Evolutionary conservation across 2,113 vertebrate species (phyloP), one percentile per base, ranked within the genome.

Genomic region (Elephas maximus): DNA sequence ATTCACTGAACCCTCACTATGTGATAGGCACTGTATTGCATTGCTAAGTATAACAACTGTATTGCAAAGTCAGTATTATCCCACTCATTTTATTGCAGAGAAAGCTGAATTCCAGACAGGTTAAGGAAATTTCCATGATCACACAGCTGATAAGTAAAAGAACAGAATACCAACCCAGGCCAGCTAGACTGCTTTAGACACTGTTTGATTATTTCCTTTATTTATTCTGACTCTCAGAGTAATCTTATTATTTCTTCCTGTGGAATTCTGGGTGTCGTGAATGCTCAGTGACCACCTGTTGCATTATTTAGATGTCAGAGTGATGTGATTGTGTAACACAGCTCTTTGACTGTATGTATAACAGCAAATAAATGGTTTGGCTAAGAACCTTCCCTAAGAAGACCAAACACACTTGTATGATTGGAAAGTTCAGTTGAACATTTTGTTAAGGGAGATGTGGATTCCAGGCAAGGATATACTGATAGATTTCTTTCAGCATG

Each of bases 271-370:
- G 26, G 24, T 87, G 33, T 80, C 21, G 33, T 74, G 26, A 67
- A 41, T 82, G 71, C 10, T 45, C 44, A 10, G 37, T 74, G 41
- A 79, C 8, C 21, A 95, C 17, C 37, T 93, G 62, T 33, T 21
- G 74, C 84, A 51, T 88, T 95, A 63, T 93, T 96, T 74, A 80
- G 14, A 76, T 33, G 45, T 60, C 78, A 85, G 18, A 76, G 67
- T 85, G 91, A 63, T 30, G 48, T 17, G 45, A 73, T 9, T 79
- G 20, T 0, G 9, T 41, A 87, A 48, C 11, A n/a, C 23, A 79
- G 67, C 69, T 77, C 60, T 26, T 84, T 90, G 74, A 17, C 20
- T 83, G 2, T 85, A 63, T 7, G 8, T 63, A 85, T 9, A 88
- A 73, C 37, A 90, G 23, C 6, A 45, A 65, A 73, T 62, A 44